These are phyloP conservation scores for Lasius fuliginosus DNA, from an alignment of 2,888 invertebrate species.

Conservation along the genomic window DNA sequence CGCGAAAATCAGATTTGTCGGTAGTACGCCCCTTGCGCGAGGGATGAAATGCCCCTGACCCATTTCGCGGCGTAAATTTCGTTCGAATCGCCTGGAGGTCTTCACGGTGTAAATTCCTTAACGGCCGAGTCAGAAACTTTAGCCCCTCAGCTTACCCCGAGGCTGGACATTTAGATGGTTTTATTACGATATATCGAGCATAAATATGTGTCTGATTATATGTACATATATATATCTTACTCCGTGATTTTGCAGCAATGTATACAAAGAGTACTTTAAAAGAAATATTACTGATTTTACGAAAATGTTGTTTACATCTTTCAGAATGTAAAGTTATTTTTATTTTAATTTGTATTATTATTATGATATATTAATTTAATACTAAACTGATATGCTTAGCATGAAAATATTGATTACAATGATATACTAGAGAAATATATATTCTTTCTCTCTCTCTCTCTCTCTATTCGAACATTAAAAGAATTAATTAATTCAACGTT, in stretches of 20 bases:
- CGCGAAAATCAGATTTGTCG: constrained; percentile 72
- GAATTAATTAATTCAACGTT: constrained; percentile 37
- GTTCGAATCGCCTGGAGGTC: constrained; percentile 75
- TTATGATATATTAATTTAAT: not conserved
- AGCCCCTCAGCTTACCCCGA: constrained; percentile 68
- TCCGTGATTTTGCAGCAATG: not conserved
- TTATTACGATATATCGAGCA: constrained; percentile 39
- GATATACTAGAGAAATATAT: not conserved
- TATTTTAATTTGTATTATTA: not conserved
- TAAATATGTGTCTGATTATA: constrained; percentile 45
- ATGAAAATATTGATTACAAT: not conserved
- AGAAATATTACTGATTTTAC: not conserved
- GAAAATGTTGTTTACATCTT: not conserved
- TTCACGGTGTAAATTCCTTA: constrained; percentile 79
- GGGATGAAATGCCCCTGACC: constrained; percentile 76
- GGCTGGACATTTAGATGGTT: constrained; percentile 80
- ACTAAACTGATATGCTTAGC: not conserved
- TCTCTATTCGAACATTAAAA: not conserved
- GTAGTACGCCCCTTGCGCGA: constrained; percentile 52
- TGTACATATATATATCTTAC: not conserved
- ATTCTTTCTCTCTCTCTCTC: not conserved
- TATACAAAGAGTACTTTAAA: not conserved
- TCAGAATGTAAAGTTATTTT: not conserved
- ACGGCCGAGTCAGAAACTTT: constrained; percentile 65
- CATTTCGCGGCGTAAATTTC: constrained; percentile 81